Evolutionary conservation across 2,888 invertebrate genomes (phyloP), one percentile per base, ranked within the genome.

Genomic region (Scaptomyza tumidula): DNA sequence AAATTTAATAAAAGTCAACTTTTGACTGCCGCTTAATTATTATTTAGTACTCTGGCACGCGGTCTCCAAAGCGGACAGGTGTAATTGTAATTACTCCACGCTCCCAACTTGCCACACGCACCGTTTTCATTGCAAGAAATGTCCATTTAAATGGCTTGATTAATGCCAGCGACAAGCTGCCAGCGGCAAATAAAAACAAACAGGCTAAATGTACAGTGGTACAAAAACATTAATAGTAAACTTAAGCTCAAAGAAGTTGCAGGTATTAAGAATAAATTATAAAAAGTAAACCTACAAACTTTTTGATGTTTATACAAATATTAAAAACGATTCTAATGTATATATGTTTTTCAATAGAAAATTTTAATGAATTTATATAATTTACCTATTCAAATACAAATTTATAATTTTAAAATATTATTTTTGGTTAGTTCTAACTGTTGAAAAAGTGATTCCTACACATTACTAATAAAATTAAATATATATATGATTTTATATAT

Each of bases 141-240:
- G 88, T 79, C 71, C 88, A 87, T 89, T 85, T 85, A 88, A 85
- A 87, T 85, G 78, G 82, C 89, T 85, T 85, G 85, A 85, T 85
- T 85, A 88, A 88, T 85, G 88, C 74, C 64, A 68, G 87, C 65
- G 59, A 66, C 69, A 75, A 85, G 64, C 80, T 79, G 66, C 65
- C 71, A 61, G 52, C 59, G 10, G 14, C n/a, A 46, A 41, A 29
- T 29, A 31, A 16, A 39, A 48, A 39, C 41, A 5, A 52, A 54
- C 54, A 35, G 53, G n/a, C 54, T 46, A 62, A 65, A 35, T 11
- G 49, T 19, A 87, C 83, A 68, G 66, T 81, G 86, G 58, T 1
- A 0, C 52, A 14, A 37, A 27, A 3, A 6, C 2, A 11, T 16
- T 7, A 33, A 33, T 11, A 2, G 11, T 33, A 3, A 11, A 33